Percentiles rank a stretch among this genome's conserved stretches.
These are phyloP conservation scores for Cancer borealis DNA, from an alignment of 2,888 invertebrate genomes.

Conservation along the genomic window DNA sequence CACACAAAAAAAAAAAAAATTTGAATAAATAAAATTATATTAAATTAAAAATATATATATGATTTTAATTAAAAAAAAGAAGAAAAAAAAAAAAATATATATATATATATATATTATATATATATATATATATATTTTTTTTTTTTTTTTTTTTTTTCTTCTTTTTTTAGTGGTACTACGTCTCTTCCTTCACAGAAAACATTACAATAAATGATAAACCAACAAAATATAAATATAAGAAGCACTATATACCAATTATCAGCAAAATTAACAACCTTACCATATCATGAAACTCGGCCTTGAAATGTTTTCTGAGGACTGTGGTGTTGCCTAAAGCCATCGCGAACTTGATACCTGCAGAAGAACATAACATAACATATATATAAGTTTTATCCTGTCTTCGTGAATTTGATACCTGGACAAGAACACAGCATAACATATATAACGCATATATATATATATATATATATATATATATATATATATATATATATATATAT, in stretches of 20 bases:
- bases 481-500: too few species aligned
- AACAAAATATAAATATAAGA: neutral
- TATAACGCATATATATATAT: neutral
- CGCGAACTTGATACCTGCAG: constrained; percentile 50
- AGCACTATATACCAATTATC: neutral
- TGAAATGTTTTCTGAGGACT: constrained; percentile 48
- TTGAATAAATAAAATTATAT: constrained; percentile 22
- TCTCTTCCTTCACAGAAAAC: too few species aligned
- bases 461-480: too few species aligned
- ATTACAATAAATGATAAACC: neutral
- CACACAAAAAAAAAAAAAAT: too few species aligned
- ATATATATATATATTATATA: too few species aligned
- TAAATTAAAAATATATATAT: neutral
- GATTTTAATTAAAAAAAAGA: too few species aligned
- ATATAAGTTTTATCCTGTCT: neutral
- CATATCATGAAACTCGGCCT: constrained; percentile 47
- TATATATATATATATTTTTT: too few species aligned
- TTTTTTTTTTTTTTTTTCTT: too few species aligned
- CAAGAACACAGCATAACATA: neutral
- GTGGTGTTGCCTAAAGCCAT: constrained; percentile 58
- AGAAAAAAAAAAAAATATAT: too few species aligned
- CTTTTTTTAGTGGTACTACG: too few species aligned
- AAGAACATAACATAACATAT: neutral
- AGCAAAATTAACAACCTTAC: neutral
- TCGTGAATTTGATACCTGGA: neutral